Conservation (phyloP, 2,797 vertebrate species). For the Cercopithecus neglectus region DNA sequence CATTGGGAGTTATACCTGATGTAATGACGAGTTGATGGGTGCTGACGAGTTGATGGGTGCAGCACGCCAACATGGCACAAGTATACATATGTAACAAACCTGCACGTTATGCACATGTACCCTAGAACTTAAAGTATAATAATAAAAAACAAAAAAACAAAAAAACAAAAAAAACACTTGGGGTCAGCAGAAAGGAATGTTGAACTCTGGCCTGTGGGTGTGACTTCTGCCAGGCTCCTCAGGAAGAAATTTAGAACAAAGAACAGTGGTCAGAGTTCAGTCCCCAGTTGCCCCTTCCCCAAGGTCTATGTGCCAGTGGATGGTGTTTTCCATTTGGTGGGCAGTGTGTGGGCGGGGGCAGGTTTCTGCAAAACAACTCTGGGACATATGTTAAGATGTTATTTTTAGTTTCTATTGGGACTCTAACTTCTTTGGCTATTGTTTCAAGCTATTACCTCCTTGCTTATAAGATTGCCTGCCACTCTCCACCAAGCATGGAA, state of each 20-base stretch:
- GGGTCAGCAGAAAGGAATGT: background rate
- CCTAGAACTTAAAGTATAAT: too few species aligned
- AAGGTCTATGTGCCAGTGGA: background rate
- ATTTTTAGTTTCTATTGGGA: background rate
- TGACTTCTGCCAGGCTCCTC: background rate
- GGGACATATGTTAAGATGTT: background rate
- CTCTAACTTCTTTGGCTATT: background rate
- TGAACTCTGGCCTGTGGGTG: background rate
- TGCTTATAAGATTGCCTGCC: background rate
- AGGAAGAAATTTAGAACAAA: background rate
- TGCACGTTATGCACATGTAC: too few species aligned
- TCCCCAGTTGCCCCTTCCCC: background rate
- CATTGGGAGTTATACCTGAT: too few species aligned
- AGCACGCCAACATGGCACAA: too few species aligned
- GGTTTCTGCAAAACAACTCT: background rate
- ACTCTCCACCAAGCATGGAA: background rate
- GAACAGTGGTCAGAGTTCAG: background rate
- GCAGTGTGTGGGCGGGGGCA: rapidly evolving
- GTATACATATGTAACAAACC: too few species aligned
- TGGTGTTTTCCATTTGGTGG: background rate
- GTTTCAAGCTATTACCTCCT: background rate
- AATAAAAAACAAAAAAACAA: too few species aligned
- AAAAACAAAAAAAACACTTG: background rate
- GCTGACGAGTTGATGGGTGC: too few species aligned
- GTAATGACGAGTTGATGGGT: too few species aligned